Conservation (phyloP, 2,888 invertebrate genomes). For the Drosophila gaucha region DNA sequence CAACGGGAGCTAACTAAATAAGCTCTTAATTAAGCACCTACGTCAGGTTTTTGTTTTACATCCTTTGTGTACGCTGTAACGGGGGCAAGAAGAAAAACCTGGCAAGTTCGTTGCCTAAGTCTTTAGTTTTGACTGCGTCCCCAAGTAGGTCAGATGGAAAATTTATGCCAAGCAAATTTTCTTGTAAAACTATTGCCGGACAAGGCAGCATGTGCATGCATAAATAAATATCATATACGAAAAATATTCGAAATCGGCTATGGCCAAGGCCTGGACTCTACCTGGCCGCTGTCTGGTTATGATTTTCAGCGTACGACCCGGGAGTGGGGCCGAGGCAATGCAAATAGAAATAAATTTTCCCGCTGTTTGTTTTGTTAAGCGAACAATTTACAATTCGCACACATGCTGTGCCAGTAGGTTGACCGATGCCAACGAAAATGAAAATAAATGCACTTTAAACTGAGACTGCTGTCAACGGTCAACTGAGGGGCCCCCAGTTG, state of each 20-base stretch:
- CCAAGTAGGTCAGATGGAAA: conserved; percentile 63
- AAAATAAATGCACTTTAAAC: conserved; percentile 73
- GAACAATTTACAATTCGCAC: conserved; percentile 77
- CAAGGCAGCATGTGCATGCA: conserved; percentile 50
- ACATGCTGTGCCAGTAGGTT: conserved; percentile 69
- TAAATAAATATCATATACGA: conserved; percentile 67
- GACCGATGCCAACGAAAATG: conserved; percentile 68
- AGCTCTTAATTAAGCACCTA: conserved; percentile 76
- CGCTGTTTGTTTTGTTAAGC: conserved; percentile 73
- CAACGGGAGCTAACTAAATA: conserved; percentile 55
- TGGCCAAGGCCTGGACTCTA: conserved; percentile 26
- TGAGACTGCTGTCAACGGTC: conserved; percentile 73
- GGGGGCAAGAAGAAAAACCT: conserved; percentile 29
- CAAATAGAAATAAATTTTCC: conserved; percentile 70
- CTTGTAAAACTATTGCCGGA: conserved; percentile 61
- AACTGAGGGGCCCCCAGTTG: conserved; percentile 67
- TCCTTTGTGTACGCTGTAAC: conserved; percentile 33
- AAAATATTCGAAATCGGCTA: conserved; percentile 48
- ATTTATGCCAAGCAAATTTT: conserved; percentile 54
- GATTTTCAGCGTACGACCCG: conserved; percentile 34
- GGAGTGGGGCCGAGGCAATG: conserved; percentile 39
- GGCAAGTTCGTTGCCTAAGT: conserved; percentile 64
- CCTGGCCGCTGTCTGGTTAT: conserved; percentile 47
- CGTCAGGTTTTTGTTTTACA: conserved; percentile 53
- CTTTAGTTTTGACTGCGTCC: conserved; percentile 58